Conservation (phyloP, 2,797 vertebrate genomes). For the Pseudochirops cupreus region DNA sequence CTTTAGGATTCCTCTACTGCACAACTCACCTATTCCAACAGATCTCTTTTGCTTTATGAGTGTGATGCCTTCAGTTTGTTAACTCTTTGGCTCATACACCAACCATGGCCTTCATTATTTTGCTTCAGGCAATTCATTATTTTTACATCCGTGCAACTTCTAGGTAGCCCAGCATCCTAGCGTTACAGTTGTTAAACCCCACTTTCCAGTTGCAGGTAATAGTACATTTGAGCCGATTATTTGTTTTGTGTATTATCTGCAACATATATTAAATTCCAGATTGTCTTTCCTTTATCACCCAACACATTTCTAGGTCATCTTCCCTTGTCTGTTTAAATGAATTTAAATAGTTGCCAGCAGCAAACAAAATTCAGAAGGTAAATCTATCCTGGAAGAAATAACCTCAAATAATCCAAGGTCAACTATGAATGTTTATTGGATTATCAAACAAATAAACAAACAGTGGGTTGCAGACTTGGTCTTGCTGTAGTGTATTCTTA, state of each 20-base stretch:
- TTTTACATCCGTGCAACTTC: neutral
- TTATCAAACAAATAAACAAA: conserved; percentile 25
- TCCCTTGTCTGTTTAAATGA: conserved; percentile 53
- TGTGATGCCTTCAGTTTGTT: neutral
- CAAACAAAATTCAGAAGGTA: conserved; percentile 64
- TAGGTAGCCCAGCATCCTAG: neutral
- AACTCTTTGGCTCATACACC: neutral
- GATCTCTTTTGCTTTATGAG: neutral
- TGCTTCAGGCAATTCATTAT: neutral
- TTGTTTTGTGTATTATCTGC: conserved; percentile 11
- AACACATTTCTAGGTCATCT: neutral
- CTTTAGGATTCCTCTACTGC: neutral
- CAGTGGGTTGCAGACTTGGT: conserved; percentile 38
- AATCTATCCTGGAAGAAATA: conserved; percentile 63
- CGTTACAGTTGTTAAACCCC: neutral
- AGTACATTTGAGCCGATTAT: neutral
- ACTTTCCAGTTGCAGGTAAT: neutral
- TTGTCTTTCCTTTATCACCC: neutral
- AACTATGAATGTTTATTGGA: conserved; percentile 67
- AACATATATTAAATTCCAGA: neutral
- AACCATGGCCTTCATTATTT: neutral
- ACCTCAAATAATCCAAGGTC: conserved; percentile 62
- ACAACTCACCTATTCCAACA: neutral
- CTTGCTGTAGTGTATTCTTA: conserved; percentile 3
- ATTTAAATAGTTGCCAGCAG: conserved; percentile 75